Percentiles rank a stretch among this genome's conserved stretches.
phyloP scores from a whole-genome alignment of 2,113 vertebrate genomes.

The Carlito syrichta region DNA sequence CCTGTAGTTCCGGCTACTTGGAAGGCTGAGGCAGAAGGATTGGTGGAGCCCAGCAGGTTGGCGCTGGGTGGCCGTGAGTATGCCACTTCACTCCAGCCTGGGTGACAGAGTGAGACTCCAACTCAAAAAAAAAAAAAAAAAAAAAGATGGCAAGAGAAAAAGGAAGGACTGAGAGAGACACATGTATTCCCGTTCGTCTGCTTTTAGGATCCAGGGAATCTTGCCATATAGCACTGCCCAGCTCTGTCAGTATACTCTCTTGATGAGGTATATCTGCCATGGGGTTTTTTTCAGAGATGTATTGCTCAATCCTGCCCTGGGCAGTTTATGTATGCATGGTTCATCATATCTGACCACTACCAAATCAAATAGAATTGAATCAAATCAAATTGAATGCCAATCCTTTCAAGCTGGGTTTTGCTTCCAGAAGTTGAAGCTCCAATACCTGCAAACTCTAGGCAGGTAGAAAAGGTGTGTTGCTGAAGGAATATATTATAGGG shows the following conservation, averaged over 20 bases:
- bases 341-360: background rate
- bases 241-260: background rate
- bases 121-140: too few species aligned
- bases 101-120: too few species aligned
- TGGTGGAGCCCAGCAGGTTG: too few species aligned
- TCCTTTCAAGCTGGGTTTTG: background rate
- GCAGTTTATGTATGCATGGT: background rate
- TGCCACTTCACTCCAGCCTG: too few species aligned
- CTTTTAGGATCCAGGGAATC: background rate
- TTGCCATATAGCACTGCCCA: rapidly evolving
- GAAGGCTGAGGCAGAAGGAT: too few species aligned
- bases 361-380: background rate
- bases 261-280: background rate
- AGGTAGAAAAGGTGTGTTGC: background rate
- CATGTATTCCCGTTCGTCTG: background rate
- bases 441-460: too few species aligned
- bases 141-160: background rate
- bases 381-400: background rate
- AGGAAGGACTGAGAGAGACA: too few species aligned
- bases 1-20: too few species aligned
- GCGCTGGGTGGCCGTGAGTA: too few species aligned
- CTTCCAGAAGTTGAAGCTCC: background rate
- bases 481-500: background rate
- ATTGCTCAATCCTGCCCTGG: background rate
- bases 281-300: background rate